These are phyloP conservation scores for Empis livida DNA, from an alignment of 2,888 invertebrate species.

Conservation along the genomic window DNA sequence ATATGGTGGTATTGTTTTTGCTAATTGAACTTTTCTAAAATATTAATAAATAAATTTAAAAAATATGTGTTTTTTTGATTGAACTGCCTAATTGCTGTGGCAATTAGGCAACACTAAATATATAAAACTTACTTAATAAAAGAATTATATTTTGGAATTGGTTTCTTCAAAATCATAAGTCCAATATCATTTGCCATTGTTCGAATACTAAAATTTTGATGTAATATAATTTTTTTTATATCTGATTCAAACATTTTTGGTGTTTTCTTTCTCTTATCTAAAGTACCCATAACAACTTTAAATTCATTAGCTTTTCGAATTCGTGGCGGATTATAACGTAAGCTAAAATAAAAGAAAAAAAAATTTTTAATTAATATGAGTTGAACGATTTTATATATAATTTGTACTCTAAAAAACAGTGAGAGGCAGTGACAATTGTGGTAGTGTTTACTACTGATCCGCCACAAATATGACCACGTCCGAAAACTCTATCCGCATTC, in stretches of 20 bases:
- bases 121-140: no score
- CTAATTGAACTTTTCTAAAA: slow-evolving; percentile 21
- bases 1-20: slow-evolving; percentile 7
- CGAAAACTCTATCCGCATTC: slow-evolving; percentile 20
- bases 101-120: no score
- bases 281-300: slow-evolving; percentile 28
- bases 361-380: no score
- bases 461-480: slow-evolving; percentile 30
- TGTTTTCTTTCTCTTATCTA: slow-evolving; percentile 22
- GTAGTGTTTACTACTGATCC: slow-evolving; percentile 28
- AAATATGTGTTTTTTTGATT: no score
- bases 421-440: slow-evolving; percentile 25
- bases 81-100: no score
- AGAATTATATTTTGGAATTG: slow-evolving; percentile 25
- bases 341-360: no score
- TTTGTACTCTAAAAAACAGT: slow-evolving; percentile 23
- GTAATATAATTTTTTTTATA: slow-evolving; percentile 16
- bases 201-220: slow-evolving; percentile 19
- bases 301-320: slow-evolving; percentile 10
- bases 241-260: slow-evolving; percentile 22
- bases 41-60: no score
- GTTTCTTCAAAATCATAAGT: slow-evolving; percentile 20
- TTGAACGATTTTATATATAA: no score
- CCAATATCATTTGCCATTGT: slow-evolving; percentile 25
- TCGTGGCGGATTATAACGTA: no score